phyloP scores from a whole-genome alignment of 2,113 vertebrate species.

The Felis chaus region DNA sequence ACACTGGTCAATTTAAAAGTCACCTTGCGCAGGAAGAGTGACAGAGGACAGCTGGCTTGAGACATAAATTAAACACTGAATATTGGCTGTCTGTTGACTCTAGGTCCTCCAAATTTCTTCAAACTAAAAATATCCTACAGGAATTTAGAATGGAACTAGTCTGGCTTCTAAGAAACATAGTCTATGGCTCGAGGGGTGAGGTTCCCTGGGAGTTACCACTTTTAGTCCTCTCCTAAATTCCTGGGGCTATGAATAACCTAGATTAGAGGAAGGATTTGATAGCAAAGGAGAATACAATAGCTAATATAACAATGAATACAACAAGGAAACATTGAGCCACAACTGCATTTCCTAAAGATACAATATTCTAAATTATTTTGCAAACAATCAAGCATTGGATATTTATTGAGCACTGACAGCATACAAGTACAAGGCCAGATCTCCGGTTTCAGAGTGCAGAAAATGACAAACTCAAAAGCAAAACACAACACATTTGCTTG shows the following conservation, averaged over 20 bases:
- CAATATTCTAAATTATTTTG: not conserved
- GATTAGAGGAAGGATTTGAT: not conserved
- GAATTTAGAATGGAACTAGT: not conserved
- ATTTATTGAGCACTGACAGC: not conserved
- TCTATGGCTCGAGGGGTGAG: not conserved
- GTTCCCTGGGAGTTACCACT: not conserved
- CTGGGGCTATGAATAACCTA: not conserved
- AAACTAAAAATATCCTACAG: not conserved
- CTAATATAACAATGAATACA: too few relatives aligned
- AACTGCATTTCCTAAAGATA: not conserved
- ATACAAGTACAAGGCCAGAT: not conserved
- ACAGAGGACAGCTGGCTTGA: not conserved
- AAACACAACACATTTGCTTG: not conserved
- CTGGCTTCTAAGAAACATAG: constrained; percentile 8
- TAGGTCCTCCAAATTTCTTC: constrained; percentile 7
- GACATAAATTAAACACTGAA: not conserved
- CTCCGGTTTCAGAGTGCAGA: not conserved
- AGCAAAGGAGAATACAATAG: not conserved
- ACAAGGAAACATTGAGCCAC: not conserved
- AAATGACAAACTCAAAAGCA: not conserved
- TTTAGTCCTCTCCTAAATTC: not conserved
- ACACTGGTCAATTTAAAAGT: not conserved
- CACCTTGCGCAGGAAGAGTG: not conserved
- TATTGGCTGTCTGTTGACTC: not conserved
- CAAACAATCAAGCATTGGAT: not conserved